phyloP scores from a whole-genome alignment of 2,797 vertebrate genomes.

The Taenioides sp. region DNA sequence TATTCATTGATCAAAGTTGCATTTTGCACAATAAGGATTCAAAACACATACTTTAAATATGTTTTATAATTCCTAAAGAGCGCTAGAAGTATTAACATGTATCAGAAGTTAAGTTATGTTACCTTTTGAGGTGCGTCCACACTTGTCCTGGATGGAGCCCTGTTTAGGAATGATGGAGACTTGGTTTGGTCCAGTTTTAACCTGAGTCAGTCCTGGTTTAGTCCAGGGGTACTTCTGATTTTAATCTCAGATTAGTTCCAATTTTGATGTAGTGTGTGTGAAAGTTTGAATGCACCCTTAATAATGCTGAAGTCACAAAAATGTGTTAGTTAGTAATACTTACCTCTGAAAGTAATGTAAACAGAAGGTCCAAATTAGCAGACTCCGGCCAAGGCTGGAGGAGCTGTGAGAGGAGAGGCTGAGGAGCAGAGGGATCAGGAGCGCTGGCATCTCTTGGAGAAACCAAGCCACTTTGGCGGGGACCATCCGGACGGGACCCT shows the following conservation, averaged over 20 bases:
- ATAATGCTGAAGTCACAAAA: too few species aligned
- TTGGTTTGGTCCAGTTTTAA: background rate
- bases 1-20: too few species aligned
- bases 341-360: constrained; percentile 91
- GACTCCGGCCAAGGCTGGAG: constrained; percentile 59
- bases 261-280: too few species aligned
- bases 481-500: constrained; percentile 56
- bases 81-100: too few species aligned
- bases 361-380: constrained; percentile 85
- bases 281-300: too few species aligned
- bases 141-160: too few species aligned
- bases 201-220: background rate
- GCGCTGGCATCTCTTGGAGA: constrained; percentile 86
- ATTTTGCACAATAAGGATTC: too few species aligned
- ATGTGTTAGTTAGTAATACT: background rate
- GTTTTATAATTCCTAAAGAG: too few species aligned
- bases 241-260: too few species aligned
- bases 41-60: too few species aligned
- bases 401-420: constrained; percentile 55
- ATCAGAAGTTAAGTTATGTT: too few species aligned
- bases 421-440: constrained; percentile 78
- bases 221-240: background rate
- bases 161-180: background rate
- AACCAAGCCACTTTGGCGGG: constrained; percentile 85
- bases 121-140: too few species aligned